Percentiles rank a stretch among this genome's conserved stretches.
phyloP scores from a whole-genome alignment of 2,888 invertebrate species.

The Volucella bombylans region DNA sequence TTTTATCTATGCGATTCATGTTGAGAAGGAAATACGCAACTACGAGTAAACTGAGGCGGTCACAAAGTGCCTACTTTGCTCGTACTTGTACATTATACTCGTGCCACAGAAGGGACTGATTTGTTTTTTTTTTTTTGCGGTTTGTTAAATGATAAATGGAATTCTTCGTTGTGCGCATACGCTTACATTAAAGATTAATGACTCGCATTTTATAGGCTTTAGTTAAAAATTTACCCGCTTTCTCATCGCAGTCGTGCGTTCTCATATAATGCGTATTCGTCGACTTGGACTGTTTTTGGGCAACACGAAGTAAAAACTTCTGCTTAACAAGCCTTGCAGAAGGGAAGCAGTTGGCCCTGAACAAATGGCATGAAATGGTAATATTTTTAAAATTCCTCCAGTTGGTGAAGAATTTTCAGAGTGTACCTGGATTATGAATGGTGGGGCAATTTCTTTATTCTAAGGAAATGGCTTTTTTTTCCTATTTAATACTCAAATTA shows the following conservation, averaged over 20 bases:
- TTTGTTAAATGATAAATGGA: conserved; percentile 64
- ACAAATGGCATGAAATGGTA: conserved; percentile 49
- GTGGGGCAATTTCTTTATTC: conserved; percentile 33
- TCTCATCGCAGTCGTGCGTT: not conserved
- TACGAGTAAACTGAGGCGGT: conserved; percentile 2
- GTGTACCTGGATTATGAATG: conserved; percentile 39
- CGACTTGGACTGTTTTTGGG: conserved; percentile 35
- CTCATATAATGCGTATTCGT: conserved; percentile 1
- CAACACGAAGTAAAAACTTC: conserved; percentile 14
- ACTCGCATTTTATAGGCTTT: conserved; percentile 61
- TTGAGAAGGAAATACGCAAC: conserved; percentile 17
- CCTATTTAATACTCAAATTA: conserved; percentile 52
- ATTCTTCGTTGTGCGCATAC: conserved; percentile 60
- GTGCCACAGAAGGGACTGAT: not conserved
- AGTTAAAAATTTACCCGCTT: conserved; percentile 49
- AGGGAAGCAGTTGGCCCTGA: conserved; percentile 48
- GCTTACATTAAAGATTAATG: conserved; percentile 70
- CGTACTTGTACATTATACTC: not conserved
- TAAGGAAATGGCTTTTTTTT: conserved; percentile 34
- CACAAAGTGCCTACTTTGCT: not conserved
- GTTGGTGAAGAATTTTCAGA: conserved; percentile 22
- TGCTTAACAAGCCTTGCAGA: not conserved
- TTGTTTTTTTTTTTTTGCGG: conserved; percentile 32
- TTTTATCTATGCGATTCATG: conserved; percentile 37
- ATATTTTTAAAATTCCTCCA: conserved; percentile 39